Evolutionary conservation across 2,113 vertebrate genomes (phyloP), one percentile per base, ranked within the genome.

Genomic region (Ondatra zibethicus): DNA sequence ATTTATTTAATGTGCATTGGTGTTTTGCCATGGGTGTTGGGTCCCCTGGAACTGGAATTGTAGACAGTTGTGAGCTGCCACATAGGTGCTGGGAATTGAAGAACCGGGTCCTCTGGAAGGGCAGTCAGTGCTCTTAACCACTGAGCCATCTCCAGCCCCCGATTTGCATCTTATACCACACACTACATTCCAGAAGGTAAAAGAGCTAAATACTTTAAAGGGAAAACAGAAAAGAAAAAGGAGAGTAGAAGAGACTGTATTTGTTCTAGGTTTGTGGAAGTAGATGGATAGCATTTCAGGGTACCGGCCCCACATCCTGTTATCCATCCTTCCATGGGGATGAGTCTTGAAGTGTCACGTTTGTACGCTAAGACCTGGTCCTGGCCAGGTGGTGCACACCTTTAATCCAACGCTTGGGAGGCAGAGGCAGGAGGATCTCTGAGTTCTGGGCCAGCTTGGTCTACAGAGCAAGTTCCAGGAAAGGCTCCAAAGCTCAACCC

Each of bases 151-250:
- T 70, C 68, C 16, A 70, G 33, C 70, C 70, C 75, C 70, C 25
- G 6, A 82, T 96, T 92, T 27, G 12, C 76, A 81, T 88, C 73
- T 91, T 66, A 88, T 11, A 55, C 63, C 29, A 50, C 58, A 77
- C 3, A 61, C 61, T 52, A 3, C 58, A 91, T 96, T 86, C 58
- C 8, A 91, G 65, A 81, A 42, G 45, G 1, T 73, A 55, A 91
- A 92, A 93, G n/a, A 90, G 47, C 45, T 85, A 95, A 93, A 61
- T 81, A 72, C 75, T 88, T 78, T 85, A 68, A 93, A 92, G 31
- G 50, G 82, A 93, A 96, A 86, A 31, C 33, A 87, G 87, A 92
- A 33, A 52, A 92, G 13, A 27, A 63, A 45, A 80, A 75, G 27
- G 45, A 47, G 27, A 33, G 73, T 7, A 36, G 33, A 25, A 61